Base-by-base conservation (phyloP, 2,888 invertebrate species). In the Nemoura dubitans region DNA sequence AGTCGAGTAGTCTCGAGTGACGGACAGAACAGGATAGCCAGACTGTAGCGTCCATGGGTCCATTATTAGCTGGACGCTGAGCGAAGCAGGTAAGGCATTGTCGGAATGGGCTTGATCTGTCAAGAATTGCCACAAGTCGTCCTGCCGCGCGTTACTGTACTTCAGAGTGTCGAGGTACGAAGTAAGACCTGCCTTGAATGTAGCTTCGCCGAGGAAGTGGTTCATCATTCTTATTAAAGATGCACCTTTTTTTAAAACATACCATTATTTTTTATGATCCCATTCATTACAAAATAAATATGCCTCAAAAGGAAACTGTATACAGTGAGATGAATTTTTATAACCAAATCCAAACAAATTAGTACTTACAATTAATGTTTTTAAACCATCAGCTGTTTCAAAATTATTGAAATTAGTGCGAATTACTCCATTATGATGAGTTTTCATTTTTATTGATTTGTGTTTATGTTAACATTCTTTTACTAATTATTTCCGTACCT, bases 201-300 rank as follows among this genome's bases (percentile, higher is more conserved):
- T 92, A 29, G 92, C 91, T 89, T 94, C 94, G 0, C 96, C 96
- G 16, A 96, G 92, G 89, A 95, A 94, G 88, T 94, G 93, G 89
- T 94, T 93, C 92, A 96, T 93, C 96, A 96, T 96, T 88, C 95
- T 92, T 87, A 96, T 93, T 0, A 96, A 91, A 6, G 95, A 94
- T 0, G 96, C 94, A 76, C 96, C 94, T 93, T 88, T 14, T 0
- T n/a, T 36, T 0, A 76, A 59, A 14, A 42, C 25, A 85, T 26
- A 85, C 6, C 42, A 3, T 84, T 84, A n/a, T 5, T 0, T 26
- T 77, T 25, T 5, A 7, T 43, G 59, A 26, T 10, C 29, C 16
- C 16, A 3, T 77, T n/a, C n/a, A n/a, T n/a, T n/a, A n/a, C n/a
- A n/a, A n/a, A n/a, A n/a, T n/a, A n/a, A n/a, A n/a, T n/a, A n/a